Base-by-base conservation (phyloP, 2,797 vertebrate genomes). In the Triplophysa yarkandensis region DNA sequence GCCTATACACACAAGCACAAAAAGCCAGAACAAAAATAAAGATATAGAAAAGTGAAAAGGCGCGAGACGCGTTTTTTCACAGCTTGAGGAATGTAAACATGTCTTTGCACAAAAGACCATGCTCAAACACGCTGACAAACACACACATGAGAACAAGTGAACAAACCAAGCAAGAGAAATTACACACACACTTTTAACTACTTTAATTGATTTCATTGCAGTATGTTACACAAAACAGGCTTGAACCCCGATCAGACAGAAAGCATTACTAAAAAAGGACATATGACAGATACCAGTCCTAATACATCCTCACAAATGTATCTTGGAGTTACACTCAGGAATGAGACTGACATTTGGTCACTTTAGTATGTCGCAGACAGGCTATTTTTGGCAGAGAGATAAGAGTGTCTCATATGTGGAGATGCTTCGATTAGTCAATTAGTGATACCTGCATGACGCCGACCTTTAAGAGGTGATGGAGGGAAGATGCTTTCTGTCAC, bases 61-160 rank as follows among this genome's bases (percentile, higher is more conserved):
- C 6, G 64, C 48, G 54, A 17, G 34, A 58, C 52, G 2, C 64
- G 58, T 36, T 60, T 64, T 68, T 75, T 74, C 71, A 71, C 67
- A 36, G 76, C 68, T 66, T 39, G 44, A 44, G 78, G 78, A 78
- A 82, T 78, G 76, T 78, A 80, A 82, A 80, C 78, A 76, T 21
- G 63, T 74, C 16, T 63, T 16, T 65, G 39, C 68, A 68, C 41
- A 75, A 61, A 77, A 80, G 76, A 50, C 55, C 55, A 50, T 8
- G 48, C 46, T 66, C 63, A 44, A 57, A 70, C 78, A 76, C 44
- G 68, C 71, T 58, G 68, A 52, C 52, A 71, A 71, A 73, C 54
- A 76, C 54, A 66, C 50, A 23, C 76, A 63, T 36, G 34, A 14
- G 8, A 3, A 17, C 21, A 19, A 25, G 2, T 25, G 23, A 54